Conservation (phyloP, 2,888 invertebrate species). For the Chymomyza fuscimana region DNA sequence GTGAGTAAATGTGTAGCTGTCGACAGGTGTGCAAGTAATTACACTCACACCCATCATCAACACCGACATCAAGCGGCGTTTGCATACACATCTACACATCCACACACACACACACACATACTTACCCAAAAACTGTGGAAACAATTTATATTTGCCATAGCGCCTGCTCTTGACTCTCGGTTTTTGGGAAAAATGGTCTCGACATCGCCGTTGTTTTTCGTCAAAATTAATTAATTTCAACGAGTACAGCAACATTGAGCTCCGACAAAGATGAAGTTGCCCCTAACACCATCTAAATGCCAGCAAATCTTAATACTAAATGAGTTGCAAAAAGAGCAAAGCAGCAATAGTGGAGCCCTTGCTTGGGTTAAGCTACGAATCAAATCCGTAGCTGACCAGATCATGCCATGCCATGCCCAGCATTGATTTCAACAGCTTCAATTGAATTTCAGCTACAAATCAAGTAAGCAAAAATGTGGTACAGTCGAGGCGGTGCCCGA, state of each 20-base stretch:
- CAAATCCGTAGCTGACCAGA: constrained; percentile 24
- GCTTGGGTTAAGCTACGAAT: constrained; percentile 28
- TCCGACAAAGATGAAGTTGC: not conserved
- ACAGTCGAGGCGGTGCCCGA: too few species aligned
- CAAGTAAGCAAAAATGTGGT: constrained; percentile 74
- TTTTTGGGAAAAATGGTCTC: constrained; percentile 62
- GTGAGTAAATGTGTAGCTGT: constrained; percentile 73
- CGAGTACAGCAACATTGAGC: not conserved
- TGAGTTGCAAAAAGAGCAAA: constrained; percentile 19
- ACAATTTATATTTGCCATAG: constrained; percentile 73
- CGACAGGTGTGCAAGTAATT: constrained; percentile 73
- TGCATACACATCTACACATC: not conserved
- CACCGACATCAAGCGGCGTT: constrained; percentile 7
- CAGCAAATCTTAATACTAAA: constrained; percentile 10
- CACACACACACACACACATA: constrained; percentile 19
- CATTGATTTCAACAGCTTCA: constrained; percentile 40
- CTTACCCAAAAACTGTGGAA: constrained; percentile 19
- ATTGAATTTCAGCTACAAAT: constrained; percentile 72
- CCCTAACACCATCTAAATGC: not conserved
- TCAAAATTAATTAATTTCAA: constrained; percentile 70
- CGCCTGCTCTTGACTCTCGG: constrained; percentile 40
- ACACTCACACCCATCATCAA: constrained; percentile 61
- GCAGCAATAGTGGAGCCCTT: constrained; percentile 7
- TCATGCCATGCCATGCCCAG: not conserved
- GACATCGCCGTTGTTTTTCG: constrained; percentile 59